Percentiles rank a stretch among this genome's conserved stretches.
phyloP scores from a whole-genome alignment of 2,888 invertebrate species.

The Drosophila barbarae region DNA sequence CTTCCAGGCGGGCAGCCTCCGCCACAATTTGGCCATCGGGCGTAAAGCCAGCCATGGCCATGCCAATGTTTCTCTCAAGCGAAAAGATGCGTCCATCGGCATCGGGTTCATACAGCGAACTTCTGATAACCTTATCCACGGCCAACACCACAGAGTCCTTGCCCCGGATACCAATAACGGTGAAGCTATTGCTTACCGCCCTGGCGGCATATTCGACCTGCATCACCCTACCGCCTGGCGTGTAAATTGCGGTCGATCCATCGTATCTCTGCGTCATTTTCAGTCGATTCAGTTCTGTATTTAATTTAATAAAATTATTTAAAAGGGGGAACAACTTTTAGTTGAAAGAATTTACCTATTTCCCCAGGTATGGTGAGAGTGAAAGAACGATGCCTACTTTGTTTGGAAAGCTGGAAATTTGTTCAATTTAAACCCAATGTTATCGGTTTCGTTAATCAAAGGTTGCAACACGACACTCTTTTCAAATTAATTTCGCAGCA shows the following conservation, averaged over 20 bases:
- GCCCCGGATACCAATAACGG: conserved; percentile 95
- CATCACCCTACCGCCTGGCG: conserved; percentile 99
- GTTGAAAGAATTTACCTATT: neutral
- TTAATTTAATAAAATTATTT: conserved; percentile 12
- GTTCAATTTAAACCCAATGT: neutral
- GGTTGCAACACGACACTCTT: neutral
- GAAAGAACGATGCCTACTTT: neutral
- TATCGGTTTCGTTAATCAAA: conserved; percentile 1
- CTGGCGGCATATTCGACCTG: conserved; percentile 99
- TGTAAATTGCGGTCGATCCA: conserved; percentile 99
- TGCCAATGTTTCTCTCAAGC: conserved; percentile 95
- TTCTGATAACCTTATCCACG: conserved; percentile 97
- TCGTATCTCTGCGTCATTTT: conserved; percentile 98
- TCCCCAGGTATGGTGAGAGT: neutral
- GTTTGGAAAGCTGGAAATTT: neutral
- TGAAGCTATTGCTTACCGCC: conserved; percentile 98
- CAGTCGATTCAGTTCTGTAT: conserved; percentile 23
- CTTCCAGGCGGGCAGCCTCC: conserved; percentile 94
- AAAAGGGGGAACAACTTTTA: conserved; percentile 29
- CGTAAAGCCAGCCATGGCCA: conserved; percentile 94
- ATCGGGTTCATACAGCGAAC: conserved; percentile 94
- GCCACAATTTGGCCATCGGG: conserved; percentile 97
- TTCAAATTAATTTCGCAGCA: neutral
- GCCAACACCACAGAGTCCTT: conserved; percentile 98
- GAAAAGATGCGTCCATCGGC: conserved; percentile 95